Evolutionary conservation across 2,113 vertebrate species (phyloP).

Genomic region (Serilophus lunatus): DNA sequence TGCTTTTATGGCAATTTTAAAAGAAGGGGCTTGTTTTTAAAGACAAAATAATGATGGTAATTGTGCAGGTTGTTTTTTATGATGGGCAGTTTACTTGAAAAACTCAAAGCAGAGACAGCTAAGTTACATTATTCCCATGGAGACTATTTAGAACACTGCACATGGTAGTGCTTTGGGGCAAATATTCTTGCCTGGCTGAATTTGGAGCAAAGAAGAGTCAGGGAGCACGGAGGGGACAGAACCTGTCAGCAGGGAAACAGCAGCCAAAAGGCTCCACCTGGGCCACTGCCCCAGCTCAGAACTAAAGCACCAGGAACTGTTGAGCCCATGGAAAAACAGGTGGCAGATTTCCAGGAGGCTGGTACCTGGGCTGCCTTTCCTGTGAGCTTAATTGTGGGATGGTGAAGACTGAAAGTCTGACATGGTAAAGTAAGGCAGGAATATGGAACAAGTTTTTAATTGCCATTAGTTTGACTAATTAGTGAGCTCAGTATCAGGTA

Average conservation of each 20-base stretch:
- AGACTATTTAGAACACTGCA: not conserved
- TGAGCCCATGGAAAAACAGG: not conserved
- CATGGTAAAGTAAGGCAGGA: not conserved
- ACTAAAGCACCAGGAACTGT: not conserved
- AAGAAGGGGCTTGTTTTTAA: not conserved
- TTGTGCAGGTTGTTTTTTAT: not conserved
- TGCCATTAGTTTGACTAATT: not conserved
- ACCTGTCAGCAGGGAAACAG: not conserved
- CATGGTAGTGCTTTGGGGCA: not conserved
- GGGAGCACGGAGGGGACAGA: not conserved
- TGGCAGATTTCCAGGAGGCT: not conserved
- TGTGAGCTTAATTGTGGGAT: not conserved
- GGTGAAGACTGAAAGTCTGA: not conserved
- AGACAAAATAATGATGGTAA: not conserved
- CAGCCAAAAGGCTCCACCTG: not conserved
- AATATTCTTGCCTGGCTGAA: not conserved
- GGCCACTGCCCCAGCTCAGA: not conserved
- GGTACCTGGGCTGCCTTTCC: not conserved
- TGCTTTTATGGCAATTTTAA: not conserved
- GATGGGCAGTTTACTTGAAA: not conserved
- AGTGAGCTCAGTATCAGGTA: not conserved
- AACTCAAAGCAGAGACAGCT: not conserved
- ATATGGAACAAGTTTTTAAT: not conserved
- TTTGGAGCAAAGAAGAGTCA: not conserved
- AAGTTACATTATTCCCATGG: not conserved